Percentiles rank a stretch among this genome's conserved stretches.
phyloP scores from a whole-genome alignment of 2,113 vertebrate genomes.

The Stegostoma tigrinum region DNA sequence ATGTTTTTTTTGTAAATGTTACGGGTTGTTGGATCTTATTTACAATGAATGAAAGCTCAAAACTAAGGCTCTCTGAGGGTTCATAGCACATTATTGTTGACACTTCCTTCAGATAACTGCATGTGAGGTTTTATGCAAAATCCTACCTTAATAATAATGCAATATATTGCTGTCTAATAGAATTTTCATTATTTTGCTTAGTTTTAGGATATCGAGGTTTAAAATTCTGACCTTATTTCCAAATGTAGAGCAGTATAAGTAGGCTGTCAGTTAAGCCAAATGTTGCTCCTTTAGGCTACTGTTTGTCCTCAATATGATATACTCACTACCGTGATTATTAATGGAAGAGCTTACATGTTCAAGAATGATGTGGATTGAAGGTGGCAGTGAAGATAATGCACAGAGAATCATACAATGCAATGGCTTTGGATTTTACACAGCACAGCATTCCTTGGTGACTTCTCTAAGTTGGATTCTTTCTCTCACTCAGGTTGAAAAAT shows the following conservation, averaged over 20 bases:
- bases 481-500: background rate
- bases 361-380: background rate
- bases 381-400: background rate
- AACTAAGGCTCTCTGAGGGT: background rate
- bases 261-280: background rate
- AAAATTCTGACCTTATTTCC: background rate
- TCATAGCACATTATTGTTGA: background rate
- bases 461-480: background rate
- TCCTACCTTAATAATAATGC: background rate
- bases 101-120: background rate
- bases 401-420: background rate
- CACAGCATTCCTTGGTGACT: background rate
- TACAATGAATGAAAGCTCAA: background rate
- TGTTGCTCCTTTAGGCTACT: background rate
- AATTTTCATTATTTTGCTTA: background rate
- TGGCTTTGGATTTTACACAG: background rate
- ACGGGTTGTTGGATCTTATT: background rate
- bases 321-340: background rate
- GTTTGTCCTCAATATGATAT: background rate
- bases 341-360: background rate
- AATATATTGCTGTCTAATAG: background rate
- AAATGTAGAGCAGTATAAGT: background rate
- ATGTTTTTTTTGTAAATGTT: slow-evolving; percentile 1
- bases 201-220: background rate
- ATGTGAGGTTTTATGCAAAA: background rate